These are phyloP conservation scores for Phoxinus phoxinus DNA, from an alignment of 2,113 vertebrate species.

Conservation along the genomic window DNA sequence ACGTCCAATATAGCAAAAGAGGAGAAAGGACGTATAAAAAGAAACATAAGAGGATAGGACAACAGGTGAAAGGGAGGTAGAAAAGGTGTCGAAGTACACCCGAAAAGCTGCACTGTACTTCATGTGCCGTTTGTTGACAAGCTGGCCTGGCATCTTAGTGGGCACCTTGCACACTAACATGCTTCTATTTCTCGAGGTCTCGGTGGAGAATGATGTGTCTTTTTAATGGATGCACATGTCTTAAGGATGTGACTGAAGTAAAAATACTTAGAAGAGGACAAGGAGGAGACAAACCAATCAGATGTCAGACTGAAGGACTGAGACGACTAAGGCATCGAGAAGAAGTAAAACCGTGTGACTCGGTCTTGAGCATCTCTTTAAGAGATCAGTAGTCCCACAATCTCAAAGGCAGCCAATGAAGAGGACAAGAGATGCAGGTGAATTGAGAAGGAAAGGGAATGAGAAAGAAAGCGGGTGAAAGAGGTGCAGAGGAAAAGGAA, in stretches of 20 bases:
- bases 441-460: conserved; percentile 44
- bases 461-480: conserved; percentile 52
- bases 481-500: conserved; percentile 49
- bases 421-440: conserved; percentile 37
- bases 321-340: conserved; percentile 40
- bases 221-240: conserved; percentile 53
- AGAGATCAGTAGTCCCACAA: conserved; percentile 48
- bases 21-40: conserved; percentile 56
- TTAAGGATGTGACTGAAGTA: conserved; percentile 56
- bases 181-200: conserved; percentile 38
- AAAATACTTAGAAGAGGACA: conserved; percentile 34
- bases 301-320: conserved; percentile 18
- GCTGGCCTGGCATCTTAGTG: conserved; percentile 10
- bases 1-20: conserved; percentile 62
- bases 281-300: conserved; percentile 40
- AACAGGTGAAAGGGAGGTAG: conserved; percentile 54
- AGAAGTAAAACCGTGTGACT: conserved; percentile 39
- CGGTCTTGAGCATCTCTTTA: conserved; percentile 42
- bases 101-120: conserved; percentile 6
- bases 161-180: conserved; percentile 23
- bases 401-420: conserved; percentile 48
- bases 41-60: conserved; percentile 60
- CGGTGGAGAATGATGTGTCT: conserved; percentile 55
- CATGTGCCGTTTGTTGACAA: conserved; percentile 26
- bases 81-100: not conserved